Evolutionary conservation across 2,797 vertebrate species (phyloP), one percentile per base, ranked within the genome.

Genomic region (Mormyrops boulengeri): DNA sequence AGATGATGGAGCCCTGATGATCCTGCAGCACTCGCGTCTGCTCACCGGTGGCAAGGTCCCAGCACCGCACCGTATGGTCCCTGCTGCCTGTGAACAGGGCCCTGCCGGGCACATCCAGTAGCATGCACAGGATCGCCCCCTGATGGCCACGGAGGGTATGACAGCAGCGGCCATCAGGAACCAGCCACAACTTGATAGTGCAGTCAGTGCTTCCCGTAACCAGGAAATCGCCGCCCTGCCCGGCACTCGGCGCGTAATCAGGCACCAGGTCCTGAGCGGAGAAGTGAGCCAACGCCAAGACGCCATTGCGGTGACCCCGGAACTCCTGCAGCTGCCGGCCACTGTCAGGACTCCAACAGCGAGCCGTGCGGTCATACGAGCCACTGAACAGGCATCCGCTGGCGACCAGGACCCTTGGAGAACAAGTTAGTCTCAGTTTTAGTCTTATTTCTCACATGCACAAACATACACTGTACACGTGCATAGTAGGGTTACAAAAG

Each of bases 121-220:
- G 95, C 22, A 96, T 94, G 93, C 96, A 97, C 82, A 97, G 91
- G 82, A 97, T 94, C 0, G 96, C 95, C 0, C 96, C 96, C 0
- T 95, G 95, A 93, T 96, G 96, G 90, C 96, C 96, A 89, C 95
- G 92, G 89, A 97, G 93, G 0, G 96, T 97, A 93, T 95, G 95
- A 91, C 95, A 95, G 89, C 96, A 97, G 92, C 94, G 95, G 88
- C 96, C 96, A 0, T 95, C 96, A 88, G 95, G 95, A 91, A 96
- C 96, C 93, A 95, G 95, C 96, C 96, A 97, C 91, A 97, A 95
- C 91, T 95, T 96, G 90, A 96, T 95, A 0, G 95, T 96, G 92
- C 95, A 95, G 12, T 97, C 96, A 0, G 96, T 96, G 93, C 96
- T 97, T 90, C 96, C 96, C 0, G 96, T 96, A 90, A 96, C 95